These are phyloP conservation scores for Ophraella communa DNA, from an alignment of 2,888 invertebrate genomes.

Conservation along the genomic window DNA sequence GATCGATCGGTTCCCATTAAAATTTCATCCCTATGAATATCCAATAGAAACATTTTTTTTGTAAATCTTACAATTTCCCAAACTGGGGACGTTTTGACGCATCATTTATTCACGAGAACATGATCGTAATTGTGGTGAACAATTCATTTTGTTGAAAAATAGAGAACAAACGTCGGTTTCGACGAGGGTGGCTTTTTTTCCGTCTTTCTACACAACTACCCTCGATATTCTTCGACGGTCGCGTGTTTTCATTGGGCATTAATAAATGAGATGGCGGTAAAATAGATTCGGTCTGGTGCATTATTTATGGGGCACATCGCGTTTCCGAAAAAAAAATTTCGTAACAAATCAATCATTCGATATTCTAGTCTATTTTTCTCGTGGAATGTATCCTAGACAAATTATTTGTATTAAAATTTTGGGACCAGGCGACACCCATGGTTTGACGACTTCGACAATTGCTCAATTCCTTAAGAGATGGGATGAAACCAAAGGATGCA, in stretches of 20 bases:
- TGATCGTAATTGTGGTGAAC: conserved; percentile 20
- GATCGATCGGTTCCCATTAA: not conserved
- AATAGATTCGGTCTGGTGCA: conserved; percentile 49
- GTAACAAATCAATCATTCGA: too few species aligned
- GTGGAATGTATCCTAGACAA: too few species aligned
- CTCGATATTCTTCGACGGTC: too few species aligned
- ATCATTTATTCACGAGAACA: conserved; percentile 25
- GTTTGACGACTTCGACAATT: too few species aligned
- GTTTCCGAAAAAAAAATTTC: too few species aligned
- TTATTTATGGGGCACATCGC: conserved; percentile 42
- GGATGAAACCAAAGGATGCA: too few species aligned
- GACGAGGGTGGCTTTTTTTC: conserved; percentile 7
- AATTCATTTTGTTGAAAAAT: conserved; percentile 28
- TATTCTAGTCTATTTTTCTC: too few species aligned
- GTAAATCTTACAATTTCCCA: conserved; percentile 11
- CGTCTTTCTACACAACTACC: too few species aligned
- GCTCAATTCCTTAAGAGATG: too few species aligned
- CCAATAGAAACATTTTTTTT: conserved; percentile 21
- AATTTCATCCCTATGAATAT: conserved; percentile 13
- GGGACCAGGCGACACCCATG: too few species aligned
- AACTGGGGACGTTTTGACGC: conserved; percentile 1
- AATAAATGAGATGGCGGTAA: conserved; percentile 47
- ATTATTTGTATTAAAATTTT: too few species aligned
- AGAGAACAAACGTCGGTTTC: conserved; percentile 19
- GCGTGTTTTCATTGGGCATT: conserved; percentile 40